A percentile compares a stretch with the other conserved stretches of the same genome.
These are phyloP conservation scores for Cosmia trapezina DNA, from an alignment of 2,888 invertebrate species.

Conservation along the genomic window DNA sequence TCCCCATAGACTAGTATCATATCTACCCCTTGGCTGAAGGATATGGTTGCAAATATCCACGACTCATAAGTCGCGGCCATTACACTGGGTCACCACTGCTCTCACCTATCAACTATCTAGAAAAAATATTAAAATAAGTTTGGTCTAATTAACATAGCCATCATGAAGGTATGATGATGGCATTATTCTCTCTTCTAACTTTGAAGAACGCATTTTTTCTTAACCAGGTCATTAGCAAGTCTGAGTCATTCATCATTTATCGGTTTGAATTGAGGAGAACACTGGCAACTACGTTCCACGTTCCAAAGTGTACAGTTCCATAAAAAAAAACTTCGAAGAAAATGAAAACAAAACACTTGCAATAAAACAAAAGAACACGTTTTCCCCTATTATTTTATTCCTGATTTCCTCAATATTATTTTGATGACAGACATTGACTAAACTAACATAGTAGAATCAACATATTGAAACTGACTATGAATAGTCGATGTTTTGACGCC, in stretches of 20 bases:
- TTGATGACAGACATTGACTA: conserved; percentile 43
- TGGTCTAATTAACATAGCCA: not conserved
- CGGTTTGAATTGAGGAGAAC: not conserved
- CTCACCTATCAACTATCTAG: too few relatives aligned
- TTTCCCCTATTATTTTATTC: conserved; percentile 3
- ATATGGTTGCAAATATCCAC: too few relatives aligned
- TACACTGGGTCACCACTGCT: too few relatives aligned
- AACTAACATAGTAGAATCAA: conserved; percentile 41
- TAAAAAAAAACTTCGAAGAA: not conserved
- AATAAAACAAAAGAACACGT: conserved; percentile 35
- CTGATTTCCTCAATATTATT: conserved; percentile 37
- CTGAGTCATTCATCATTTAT: too few relatives aligned
- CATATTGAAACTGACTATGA: conserved; percentile 51
- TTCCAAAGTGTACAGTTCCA: not conserved
- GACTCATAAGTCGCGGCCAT: too few relatives aligned
- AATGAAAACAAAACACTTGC: conserved; percentile 15
- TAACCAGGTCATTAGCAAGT: too few relatives aligned
- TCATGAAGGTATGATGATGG: not conserved
- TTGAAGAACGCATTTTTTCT: not conserved
- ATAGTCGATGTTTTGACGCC: conserved; percentile 65
- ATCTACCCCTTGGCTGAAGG: not conserved
- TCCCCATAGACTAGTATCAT: not conserved
- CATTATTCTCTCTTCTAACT: not conserved
- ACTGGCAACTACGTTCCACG: not conserved
- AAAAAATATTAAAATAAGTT: too few relatives aligned